Conservation (phyloP, 1,140 invertebrate genomes). For the Pogonomyrmex californicus region DNA sequence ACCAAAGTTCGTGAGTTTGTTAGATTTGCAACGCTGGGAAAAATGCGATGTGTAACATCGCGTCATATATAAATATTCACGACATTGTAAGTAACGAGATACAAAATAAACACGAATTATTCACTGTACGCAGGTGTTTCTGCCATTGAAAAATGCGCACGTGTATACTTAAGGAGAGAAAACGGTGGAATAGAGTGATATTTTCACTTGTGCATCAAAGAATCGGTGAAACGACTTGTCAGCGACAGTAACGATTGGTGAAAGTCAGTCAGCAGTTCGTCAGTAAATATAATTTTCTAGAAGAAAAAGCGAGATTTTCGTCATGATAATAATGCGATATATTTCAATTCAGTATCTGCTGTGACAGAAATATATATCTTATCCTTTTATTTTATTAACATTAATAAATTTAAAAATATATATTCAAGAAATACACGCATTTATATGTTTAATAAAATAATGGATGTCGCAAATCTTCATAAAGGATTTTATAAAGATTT, state of each 20-base stretch:
- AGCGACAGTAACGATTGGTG: neutral
- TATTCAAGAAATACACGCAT: neutral
- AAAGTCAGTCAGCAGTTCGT: neutral
- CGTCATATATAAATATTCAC: conserved; percentile 42
- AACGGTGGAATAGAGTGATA: neutral
- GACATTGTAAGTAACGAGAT: conserved; percentile 35
- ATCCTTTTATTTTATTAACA: neutral
- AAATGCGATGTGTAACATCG: neutral
- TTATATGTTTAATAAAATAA: neutral
- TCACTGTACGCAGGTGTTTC: conserved; percentile 1
- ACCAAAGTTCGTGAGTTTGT: neutral
- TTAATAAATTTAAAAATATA: neutral
- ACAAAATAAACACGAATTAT: conserved; percentile 33
- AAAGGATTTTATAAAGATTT: neutral
- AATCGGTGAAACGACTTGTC: conserved; percentile 10
- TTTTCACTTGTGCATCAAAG: conserved; percentile 10
- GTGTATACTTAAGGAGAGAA: conserved; percentile 33
- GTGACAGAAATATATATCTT: neutral
- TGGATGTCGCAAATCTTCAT: neutral
- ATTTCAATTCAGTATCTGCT: neutral
- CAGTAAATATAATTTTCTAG: conserved; percentile 6
- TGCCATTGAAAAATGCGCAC: conserved; percentile 33
- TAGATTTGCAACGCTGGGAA: neutral
- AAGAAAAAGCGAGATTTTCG: neutral
- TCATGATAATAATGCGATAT: neutral